These are phyloP conservation scores for Chionoecetes opilio DNA, from an alignment of 1,140 invertebrate species.

Conservation along the genomic window DNA sequence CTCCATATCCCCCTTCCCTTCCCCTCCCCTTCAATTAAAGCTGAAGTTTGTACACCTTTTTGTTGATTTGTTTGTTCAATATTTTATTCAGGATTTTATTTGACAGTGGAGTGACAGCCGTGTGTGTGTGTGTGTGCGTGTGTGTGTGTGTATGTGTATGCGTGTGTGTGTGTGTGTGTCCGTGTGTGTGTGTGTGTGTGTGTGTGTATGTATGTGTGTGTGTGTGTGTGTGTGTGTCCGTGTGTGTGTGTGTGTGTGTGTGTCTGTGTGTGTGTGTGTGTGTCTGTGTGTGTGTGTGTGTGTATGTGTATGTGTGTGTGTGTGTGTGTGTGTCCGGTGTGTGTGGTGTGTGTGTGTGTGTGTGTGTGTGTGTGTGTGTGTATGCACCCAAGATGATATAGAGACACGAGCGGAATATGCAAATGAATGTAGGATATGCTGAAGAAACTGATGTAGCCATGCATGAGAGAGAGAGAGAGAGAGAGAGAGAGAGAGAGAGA, in stretches of 20 bases:
- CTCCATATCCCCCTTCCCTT: no score
- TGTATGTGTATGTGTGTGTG: conserved; percentile 13
- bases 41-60: no score
- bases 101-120: neutral
- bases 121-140: conserved; percentile 51
- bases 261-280: conserved; percentile 34
- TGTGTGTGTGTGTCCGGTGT: conserved; percentile 5
- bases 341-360: no score
- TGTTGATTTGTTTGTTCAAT: no score
- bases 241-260: conserved; percentile 34
- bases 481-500: conserved; percentile 59
- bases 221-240: neutral
- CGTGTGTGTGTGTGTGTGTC: neutral
- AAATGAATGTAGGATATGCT: no score
- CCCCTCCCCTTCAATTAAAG: no score
- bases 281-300: neutral
- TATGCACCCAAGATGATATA: no score
- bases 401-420: no score
- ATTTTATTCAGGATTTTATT: neutral
- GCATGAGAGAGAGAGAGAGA: conserved; percentile 53
- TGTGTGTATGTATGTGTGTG: conserved; percentile 48
- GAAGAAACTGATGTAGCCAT: no score
- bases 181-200: conserved; percentile 23
- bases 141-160: conserved; percentile 41
- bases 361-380: conserved; percentile 28